Conservation (phyloP, 2,888 invertebrate species). For the Pherbina coryleti region DNA sequence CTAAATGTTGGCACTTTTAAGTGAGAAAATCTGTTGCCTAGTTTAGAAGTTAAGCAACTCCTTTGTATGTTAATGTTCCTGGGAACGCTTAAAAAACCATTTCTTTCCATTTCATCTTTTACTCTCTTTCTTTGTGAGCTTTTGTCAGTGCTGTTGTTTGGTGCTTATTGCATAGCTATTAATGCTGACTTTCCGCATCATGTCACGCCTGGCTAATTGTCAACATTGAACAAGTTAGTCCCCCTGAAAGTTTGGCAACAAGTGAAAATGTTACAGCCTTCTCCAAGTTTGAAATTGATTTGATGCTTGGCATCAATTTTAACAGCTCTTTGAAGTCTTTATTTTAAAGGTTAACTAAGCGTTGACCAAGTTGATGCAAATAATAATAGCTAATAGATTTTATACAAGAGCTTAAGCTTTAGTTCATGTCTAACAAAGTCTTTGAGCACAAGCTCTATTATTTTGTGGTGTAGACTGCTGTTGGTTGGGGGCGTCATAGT, state of each 20-base stretch:
- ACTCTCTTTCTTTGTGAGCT: background rate
- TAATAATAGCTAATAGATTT: background rate
- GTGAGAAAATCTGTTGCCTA: background rate
- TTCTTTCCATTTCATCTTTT: background rate
- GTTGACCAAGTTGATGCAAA: slow-evolving; percentile 10
- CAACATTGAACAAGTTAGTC: background rate
- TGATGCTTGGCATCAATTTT: background rate
- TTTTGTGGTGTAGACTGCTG: too few species aligned
- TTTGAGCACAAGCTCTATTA: too few species aligned
- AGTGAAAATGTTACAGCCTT: background rate
- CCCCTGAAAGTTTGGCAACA: background rate
- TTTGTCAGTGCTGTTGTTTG: background rate
- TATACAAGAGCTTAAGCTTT: too few species aligned
- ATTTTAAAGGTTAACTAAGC: slow-evolving; percentile 13
- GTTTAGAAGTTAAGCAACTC: background rate
- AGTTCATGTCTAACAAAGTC: too few species aligned
- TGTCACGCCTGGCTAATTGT: background rate
- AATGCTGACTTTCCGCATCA: background rate
- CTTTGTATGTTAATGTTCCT: slow-evolving; percentile 29
- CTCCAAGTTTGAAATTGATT: background rate
- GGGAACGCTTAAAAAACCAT: background rate
- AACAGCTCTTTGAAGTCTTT: background rate
- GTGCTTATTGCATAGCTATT: background rate
- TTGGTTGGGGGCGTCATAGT: too few species aligned
- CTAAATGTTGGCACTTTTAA: background rate